Evolutionary conservation across 2,113 vertebrate genomes (phyloP), one percentile per base, ranked within the genome.

Genomic region (Rhynchomys soricoides): DNA sequence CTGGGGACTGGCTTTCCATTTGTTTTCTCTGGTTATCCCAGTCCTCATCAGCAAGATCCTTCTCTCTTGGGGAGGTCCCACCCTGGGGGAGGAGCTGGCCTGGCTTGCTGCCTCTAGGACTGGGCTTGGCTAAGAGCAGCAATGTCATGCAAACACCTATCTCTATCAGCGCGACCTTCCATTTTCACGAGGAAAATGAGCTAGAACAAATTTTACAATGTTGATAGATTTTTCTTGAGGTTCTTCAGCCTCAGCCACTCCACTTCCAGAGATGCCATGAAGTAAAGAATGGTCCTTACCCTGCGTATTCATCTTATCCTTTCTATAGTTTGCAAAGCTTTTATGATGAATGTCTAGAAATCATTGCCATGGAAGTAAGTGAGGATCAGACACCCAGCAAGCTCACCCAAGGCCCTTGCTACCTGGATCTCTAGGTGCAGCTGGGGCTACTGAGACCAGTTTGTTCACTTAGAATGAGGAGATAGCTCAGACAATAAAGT

Each of bases 31-130:
- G 21, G 11, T 78, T 66, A 19, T 40, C 37, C 48, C 16, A 4
- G 3, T 34, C 34, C 50, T 68, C 64, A 29, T 75, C 17, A 15
- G 5, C 9, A 57, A 31, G 9, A 17, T 12, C 71, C 21, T 5
- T 43, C 31, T 74, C 79, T 50, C 48, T 2, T 0, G 1, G 1
- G 74, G 21, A 40, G 43, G 59, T 11, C 55, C 7, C 3, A 1
- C 29, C 40, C 91, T 37, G 24, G 93, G 74, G 50, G 34, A 71
- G 34, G 70, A 48, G 31, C 55, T 8, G 37, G 37, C 4, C 5
- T 34, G 71, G 4, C 43, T 57, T 57, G 37, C 66, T 29, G n/a
- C 34, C 73, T 34, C 34, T 1, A 0, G 7, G 24, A 26, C 7
- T 3, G 22, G 85, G 12, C 31, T 57, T 93, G 57, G 79, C 55